A percentile compares a stretch with the other conserved stretches of the same genome.
Conservation (phyloP, 2,113 vertebrate genomes). For the Scomber japonicus region DNA sequence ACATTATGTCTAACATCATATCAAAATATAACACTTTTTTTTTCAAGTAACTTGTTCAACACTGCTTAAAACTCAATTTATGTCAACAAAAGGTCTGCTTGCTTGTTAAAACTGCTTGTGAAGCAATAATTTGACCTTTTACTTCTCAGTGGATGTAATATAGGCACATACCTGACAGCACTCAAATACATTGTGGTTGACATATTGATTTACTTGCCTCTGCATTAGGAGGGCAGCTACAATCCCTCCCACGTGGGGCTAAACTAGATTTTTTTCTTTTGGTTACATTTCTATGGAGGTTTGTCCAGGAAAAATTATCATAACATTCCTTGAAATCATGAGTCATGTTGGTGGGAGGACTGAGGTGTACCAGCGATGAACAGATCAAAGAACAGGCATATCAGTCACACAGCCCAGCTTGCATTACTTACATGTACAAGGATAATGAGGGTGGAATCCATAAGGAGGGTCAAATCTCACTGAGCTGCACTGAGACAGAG, state of each 20-base stretch:
- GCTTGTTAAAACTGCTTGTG: not conserved
- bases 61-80: not conserved
- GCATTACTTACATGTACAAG: conserved; percentile 37
- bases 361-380: conserved; percentile 41
- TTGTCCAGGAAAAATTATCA: conserved; percentile 1
- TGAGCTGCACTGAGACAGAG: conserved; percentile 26
- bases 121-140: not conserved
- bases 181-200: not conserved
- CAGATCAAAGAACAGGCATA: conserved; percentile 55
- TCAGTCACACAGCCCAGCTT: conserved; percentile 48
- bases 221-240: no score
- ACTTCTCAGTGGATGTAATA: not conserved
- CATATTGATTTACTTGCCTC: not conserved
- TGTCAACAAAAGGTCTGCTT: no score
- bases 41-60: not conserved
- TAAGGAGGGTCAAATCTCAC: conserved; percentile 47
- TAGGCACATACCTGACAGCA: not conserved
- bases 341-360: conserved; percentile 53
- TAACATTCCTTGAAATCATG: conserved; percentile 15
- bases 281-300: not conserved
- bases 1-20: no score
- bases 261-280: not conserved
- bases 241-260: not conserved
- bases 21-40: no score
- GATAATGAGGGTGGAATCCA: conserved; percentile 55